phyloP scores from a whole-genome alignment of 2,113 vertebrate species.

The Symphodus melops region DNA sequence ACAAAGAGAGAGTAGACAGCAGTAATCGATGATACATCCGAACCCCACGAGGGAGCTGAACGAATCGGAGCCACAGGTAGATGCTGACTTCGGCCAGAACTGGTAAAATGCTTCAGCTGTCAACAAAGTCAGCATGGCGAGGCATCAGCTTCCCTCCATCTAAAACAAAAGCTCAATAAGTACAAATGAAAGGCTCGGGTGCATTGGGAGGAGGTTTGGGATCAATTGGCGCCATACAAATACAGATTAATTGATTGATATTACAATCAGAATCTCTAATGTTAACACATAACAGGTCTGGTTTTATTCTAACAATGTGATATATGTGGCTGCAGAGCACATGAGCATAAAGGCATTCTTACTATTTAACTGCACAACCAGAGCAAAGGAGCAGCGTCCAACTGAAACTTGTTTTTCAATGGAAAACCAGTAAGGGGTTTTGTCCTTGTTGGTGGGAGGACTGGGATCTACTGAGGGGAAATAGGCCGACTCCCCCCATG shows the following conservation, averaged over 20 bases:
- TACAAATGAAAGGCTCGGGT: too few species aligned
- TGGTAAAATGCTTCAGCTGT: background rate
- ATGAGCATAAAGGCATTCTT: background rate
- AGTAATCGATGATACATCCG: background rate
- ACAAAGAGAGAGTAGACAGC: background rate
- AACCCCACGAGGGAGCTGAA: background rate
- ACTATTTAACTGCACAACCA: background rate
- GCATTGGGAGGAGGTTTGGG: too few species aligned
- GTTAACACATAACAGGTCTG: too few species aligned
- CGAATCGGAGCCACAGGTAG: background rate
- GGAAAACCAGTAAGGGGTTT: background rate
- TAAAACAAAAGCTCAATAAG: too few species aligned
- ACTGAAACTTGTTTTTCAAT: background rate
- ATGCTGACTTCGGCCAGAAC: background rate
- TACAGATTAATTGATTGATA: too few species aligned
- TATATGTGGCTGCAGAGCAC: too few species aligned
- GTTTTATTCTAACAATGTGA: too few species aligned
- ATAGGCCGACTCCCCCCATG: background rate
- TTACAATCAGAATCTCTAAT: too few species aligned
- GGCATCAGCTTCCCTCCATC: background rate
- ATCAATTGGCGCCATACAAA: too few species aligned
- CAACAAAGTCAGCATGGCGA: background rate
- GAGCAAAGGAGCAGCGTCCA: constrained; percentile 8
- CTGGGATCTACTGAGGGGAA: constrained; percentile 20
- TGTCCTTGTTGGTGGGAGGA: background rate